Evolutionary conservation across 2,113 vertebrate genomes (phyloP).

Genomic region (Chaetodon auriga): DNA sequence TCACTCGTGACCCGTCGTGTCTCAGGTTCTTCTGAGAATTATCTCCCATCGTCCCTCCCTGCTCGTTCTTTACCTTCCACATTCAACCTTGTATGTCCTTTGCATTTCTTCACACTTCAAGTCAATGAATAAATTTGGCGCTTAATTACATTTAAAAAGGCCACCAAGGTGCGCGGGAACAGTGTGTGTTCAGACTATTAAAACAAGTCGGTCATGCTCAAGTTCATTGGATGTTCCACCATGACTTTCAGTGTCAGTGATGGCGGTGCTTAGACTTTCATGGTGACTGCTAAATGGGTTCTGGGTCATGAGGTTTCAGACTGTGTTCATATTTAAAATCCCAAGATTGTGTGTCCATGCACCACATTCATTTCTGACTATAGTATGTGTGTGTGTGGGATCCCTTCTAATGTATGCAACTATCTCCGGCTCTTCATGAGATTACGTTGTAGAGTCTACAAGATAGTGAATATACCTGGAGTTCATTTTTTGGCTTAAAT

Average conservation of each 20-base stretch:
- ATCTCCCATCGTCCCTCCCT: not conserved
- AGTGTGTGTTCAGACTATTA: slow-evolving; percentile 65
- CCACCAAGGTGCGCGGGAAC: slow-evolving; percentile 26
- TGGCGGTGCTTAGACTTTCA: not conserved
- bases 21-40: slow-evolving; percentile 26
- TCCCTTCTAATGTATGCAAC: slow-evolving; percentile 17
- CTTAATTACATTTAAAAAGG: slow-evolving; percentile 69
- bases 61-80: slow-evolving; percentile 9
- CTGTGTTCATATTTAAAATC: slow-evolving; percentile 33
- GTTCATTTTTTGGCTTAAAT: not conserved
- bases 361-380: not conserved
- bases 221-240: slow-evolving; percentile 36
- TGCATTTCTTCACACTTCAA: slow-evolving; percentile 47
- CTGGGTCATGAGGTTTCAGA: slow-evolving; percentile 11
- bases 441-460: not conserved
- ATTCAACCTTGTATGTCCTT: slow-evolving; percentile 63
- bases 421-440: not conserved
- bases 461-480: not conserved
- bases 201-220: slow-evolving; percentile 46
- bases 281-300: slow-evolving; percentile 34
- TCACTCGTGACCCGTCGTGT: slow-evolving; percentile 33
- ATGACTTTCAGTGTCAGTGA: slow-evolving; percentile 41
- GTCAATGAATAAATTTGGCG: slow-evolving; percentile 60
- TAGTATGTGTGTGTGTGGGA: not conserved
- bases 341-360: not conserved